These are phyloP conservation scores for Troilus luridus DNA, from an alignment of 2,888 invertebrate species.

Conservation along the genomic window DNA sequence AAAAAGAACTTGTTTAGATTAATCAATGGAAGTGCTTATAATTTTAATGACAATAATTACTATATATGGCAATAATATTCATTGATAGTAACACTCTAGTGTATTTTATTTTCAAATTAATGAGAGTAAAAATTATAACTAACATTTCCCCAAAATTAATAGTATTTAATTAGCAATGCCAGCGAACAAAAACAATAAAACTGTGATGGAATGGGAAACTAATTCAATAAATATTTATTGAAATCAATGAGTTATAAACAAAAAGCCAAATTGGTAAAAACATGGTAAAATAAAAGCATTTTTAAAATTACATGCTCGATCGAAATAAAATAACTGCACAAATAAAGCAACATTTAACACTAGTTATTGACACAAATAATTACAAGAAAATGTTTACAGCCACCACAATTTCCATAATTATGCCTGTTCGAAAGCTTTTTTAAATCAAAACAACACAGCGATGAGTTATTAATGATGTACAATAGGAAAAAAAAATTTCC, in stretches of 20 bases:
- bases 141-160: not conserved
- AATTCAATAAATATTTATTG: conserved; percentile 10
- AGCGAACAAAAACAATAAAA: conserved; percentile 24
- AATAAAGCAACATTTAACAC: conserved; percentile 51
- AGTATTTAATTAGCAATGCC: not conserved
- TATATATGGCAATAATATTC: conserved; percentile 4
- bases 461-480: conserved; percentile 4
- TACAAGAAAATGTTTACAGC: conserved; percentile 52
- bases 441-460: conserved; percentile 28
- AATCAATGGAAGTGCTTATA: not conserved
- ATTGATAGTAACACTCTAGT: not conserved
- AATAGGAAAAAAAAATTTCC: not conserved
- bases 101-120: not conserved
- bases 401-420: conserved; percentile 49
- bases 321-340: conserved; percentile 50
- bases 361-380: conserved; percentile 45
- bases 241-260: conserved; percentile 14
- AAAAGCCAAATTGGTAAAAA: conserved; percentile 40
- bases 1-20: not conserved
- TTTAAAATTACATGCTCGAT: conserved; percentile 40
- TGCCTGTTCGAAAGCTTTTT: conserved; percentile 29
- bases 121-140: not conserved
- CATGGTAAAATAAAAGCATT: conserved; percentile 25
- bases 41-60: not conserved
- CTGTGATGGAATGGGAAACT: conserved; percentile 31